These are phyloP conservation scores for Drosophila albomicans DNA, from an alignment of 1,140 invertebrate species.

Conservation along the genomic window DNA sequence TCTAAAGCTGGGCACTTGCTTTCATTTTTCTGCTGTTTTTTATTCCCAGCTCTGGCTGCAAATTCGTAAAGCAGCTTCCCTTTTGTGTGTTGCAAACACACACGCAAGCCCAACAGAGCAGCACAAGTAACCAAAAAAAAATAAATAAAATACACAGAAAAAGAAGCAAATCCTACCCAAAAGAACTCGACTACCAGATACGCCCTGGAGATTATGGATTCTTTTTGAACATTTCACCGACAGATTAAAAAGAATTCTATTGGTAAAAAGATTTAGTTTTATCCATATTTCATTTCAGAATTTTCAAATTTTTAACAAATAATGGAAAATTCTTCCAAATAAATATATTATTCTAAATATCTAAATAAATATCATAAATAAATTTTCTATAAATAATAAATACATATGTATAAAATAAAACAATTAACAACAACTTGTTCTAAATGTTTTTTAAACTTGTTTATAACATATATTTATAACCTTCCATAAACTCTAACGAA, in stretches of 20 bases:
- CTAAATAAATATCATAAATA: too few relatives aligned
- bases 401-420: too few relatives aligned
- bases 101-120: conserved; percentile 27
- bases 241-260: not conserved
- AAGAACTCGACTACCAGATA: not conserved
- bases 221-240: not conserved
- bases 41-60: conserved; percentile 12
- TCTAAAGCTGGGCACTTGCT: conserved; percentile 78
- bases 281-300: too few relatives aligned
- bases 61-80: conserved; percentile 55
- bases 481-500: too few relatives aligned
- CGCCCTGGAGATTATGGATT: not conserved
- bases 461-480: too few relatives aligned
- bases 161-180: not conserved
- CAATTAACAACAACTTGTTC: too few relatives aligned
- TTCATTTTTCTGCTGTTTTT: conserved; percentile 31
- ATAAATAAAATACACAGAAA: conserved; percentile 6
- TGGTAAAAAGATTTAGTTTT: not conserved
- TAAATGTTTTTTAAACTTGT: not conserved
- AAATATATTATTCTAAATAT: too few relatives aligned
- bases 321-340: too few relatives aligned
- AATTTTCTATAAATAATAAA: too few relatives aligned
- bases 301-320: too few relatives aligned
- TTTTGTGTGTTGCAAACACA: conserved; percentile 61
- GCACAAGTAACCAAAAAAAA: conserved; percentile 51